Evolutionary conservation across 2,888 invertebrate species (phyloP).

Genomic region (Boloria euphrosyne): DNA sequence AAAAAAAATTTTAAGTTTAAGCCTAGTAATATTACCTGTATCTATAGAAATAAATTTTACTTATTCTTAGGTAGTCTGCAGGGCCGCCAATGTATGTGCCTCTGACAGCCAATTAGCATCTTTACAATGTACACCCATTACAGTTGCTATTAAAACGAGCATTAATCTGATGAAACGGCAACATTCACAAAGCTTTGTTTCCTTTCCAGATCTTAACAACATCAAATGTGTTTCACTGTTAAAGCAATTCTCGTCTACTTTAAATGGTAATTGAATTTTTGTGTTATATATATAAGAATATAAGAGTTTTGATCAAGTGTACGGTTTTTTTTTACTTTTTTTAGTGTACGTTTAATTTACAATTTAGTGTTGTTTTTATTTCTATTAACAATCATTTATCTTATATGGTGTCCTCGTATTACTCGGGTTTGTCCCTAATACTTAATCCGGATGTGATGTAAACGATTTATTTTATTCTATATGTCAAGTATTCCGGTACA

Average conservation of each 20-base stretch:
- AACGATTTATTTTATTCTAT: too few species aligned
- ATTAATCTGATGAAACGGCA: slow-evolving; percentile 39
- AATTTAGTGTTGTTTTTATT: neutral
- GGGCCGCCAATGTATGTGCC: slow-evolving; percentile 21
- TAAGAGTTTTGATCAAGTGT: slow-evolving; percentile 6
- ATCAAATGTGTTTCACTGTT: slow-evolving; percentile 19
- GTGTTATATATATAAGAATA: slow-evolving; percentile 5
- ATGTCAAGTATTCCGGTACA: too few species aligned
- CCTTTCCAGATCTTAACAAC: slow-evolving; percentile 25
- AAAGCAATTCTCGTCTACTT: slow-evolving; percentile 23
- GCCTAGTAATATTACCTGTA: too few species aligned
- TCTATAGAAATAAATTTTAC: too few species aligned
- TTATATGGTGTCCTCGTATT: too few species aligned
- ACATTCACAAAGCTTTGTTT: slow-evolving; percentile 37
- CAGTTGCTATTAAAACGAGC: slow-evolving; percentile 29
- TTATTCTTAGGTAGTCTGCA: neutral
- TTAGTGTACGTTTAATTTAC: too few species aligned
- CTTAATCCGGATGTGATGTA: too few species aligned
- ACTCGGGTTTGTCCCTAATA: too few species aligned
- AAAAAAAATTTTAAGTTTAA: too few species aligned
- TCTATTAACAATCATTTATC: too few species aligned
- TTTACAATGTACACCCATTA: slow-evolving; percentile 29
- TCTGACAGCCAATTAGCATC: slow-evolving; percentile 39
- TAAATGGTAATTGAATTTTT: slow-evolving; percentile 13
- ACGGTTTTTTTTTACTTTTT: too few species aligned